Base-by-base conservation (phyloP, 2,888 invertebrate species). In the Megastigmus dorsalis region DNA sequence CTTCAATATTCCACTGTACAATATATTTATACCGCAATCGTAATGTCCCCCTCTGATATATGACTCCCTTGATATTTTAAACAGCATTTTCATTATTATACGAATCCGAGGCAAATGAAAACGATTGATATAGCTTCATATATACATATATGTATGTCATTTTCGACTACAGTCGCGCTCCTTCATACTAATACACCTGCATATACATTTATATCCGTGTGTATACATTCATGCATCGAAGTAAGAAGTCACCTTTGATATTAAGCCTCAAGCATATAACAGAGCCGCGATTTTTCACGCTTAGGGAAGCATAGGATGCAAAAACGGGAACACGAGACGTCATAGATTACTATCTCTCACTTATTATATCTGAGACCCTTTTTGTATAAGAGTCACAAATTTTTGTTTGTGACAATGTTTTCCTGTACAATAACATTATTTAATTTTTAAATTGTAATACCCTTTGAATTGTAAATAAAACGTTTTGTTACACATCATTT, bases 231-330 rank as follows among this genome's bases (percentile, higher is more conserved):
- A 33, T 33, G 45, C 55, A 43, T 45, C 33, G 18, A 43, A 67
- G 33, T 36, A 67, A 55, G 15, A 15, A 55, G 55, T 57, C 67
- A 67, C 67, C 33, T 55, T 67, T 57, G 23, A 45, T 30, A 66
- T 66, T 66, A 66, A 54, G 23, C 18, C 18, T 41, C 15, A 15
- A 54, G 3, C 13, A 54, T 38, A 43, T n/a, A n/a, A 43, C 13
- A 66, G 33, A 26, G 6, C 28, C 5, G 41, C 45, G 41, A 57
- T 57, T 15, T 57, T 55, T 57, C 55, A 67, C 55, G 67, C 67
- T 57, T 45, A 15, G 13, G 20, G 30, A 57, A 45, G 10, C 55
- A 45, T 23, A 55, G n/a, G n/a, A 33, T 23, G 52, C 15, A 18
- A 38, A 63, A 52, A 52, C 15, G 33, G 48, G 36, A 7, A 63